Percentiles rank a stretch among this genome's conserved stretches.
Conservation (phyloP, 2,797 vertebrate species). For the Aphelocoma californica region DNA sequence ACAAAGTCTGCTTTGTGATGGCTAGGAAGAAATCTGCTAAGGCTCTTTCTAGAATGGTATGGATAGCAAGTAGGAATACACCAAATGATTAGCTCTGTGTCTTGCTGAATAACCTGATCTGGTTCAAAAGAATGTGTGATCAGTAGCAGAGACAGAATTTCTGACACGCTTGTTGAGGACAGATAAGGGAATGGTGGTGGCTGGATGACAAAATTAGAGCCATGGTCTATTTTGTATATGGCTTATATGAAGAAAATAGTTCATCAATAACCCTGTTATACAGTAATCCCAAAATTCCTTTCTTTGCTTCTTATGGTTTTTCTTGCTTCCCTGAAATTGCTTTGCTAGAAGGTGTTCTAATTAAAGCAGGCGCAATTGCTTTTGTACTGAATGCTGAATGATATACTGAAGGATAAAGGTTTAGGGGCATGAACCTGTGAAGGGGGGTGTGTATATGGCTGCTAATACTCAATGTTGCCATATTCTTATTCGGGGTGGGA, state of each 20-base stretch:
- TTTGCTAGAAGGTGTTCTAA: not conserved
- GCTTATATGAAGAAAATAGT: not conserved
- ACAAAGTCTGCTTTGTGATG: not conserved
- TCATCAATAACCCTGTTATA: not conserved
- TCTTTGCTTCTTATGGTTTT: not conserved
- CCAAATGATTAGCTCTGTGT: not conserved
- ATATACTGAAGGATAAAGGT: not conserved
- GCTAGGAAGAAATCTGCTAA: not conserved
- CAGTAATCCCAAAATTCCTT: not conserved
- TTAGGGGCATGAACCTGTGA: not conserved
- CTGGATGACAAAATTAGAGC: not conserved
- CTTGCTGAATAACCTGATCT: not conserved
- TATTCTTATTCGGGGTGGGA: accelerated
- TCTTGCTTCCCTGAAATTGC: not conserved
- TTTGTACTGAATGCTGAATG: not conserved
- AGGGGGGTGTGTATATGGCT: accelerated
- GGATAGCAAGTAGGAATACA: not conserved
- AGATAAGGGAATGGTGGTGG: not conserved
- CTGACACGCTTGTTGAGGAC: not conserved
- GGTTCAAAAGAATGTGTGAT: not conserved
- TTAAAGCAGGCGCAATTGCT: not conserved
- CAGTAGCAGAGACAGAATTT: not conserved
- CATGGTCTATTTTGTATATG: accelerated
- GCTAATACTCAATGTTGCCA: not conserved
- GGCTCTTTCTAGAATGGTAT: not conserved